phyloP scores from a whole-genome alignment of 2,113 vertebrate species.

The Parus major region DNA sequence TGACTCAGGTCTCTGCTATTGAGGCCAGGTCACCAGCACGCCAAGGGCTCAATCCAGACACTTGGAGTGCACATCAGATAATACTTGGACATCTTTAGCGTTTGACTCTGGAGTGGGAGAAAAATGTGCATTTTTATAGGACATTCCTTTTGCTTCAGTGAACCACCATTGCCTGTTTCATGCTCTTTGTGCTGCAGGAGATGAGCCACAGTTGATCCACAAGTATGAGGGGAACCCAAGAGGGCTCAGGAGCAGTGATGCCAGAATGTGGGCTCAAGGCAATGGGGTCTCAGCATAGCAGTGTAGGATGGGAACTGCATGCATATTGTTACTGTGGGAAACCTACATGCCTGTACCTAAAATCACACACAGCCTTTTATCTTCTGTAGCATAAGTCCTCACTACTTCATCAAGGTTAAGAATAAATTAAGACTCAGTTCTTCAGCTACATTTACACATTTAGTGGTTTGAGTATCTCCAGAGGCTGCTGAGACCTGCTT shows the following conservation, averaged over 20 bases:
- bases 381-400: neutral
- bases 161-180: neutral
- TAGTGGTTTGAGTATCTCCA: neutral
- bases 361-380: neutral
- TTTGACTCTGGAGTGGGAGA: neutral
- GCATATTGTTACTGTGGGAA: neutral
- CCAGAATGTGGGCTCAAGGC: neutral
- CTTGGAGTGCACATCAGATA: neutral
- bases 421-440: neutral
- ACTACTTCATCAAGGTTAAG: neutral
- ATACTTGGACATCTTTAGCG: neutral
- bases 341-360: neutral
- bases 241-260: neutral
- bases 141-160: neutral
- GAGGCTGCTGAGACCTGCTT: neutral
- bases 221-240: neutral
- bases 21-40: neutral
- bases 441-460: neutral
- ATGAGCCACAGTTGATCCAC: neutral
- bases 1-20: fast-evolving
- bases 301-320: neutral
- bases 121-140: neutral
- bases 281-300: neutral
- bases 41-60: neutral
- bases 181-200: neutral